These are phyloP conservation scores for Notocelia uddmanniana DNA, from an alignment of 2,888 invertebrate species.

Conservation along the genomic window DNA sequence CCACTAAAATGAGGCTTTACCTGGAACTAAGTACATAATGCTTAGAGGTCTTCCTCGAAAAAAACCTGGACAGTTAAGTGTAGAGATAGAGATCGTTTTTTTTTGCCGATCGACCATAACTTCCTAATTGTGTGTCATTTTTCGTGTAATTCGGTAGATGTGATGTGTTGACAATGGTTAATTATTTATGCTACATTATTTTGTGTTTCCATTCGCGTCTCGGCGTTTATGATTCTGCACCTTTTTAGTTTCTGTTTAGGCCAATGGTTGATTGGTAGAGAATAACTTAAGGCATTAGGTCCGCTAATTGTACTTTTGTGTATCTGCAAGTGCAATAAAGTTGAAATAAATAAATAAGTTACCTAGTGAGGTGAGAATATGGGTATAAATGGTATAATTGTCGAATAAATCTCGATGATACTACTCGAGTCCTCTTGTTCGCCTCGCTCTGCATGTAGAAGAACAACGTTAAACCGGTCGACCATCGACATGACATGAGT, in stretches of 20 bases:
- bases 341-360: too few species aligned
- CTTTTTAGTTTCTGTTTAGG: too few species aligned
- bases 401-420: neutral
- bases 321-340: too few species aligned
- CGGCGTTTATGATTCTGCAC: too few species aligned
- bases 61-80: neutral
- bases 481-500: neutral
- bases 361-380: neutral
- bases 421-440: neutral
- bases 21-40: neutral
- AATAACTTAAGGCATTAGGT: too few species aligned
- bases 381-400: neutral
- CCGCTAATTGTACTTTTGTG: too few species aligned
- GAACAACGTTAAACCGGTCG: constrained; percentile 1
- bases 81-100: neutral
- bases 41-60: neutral
- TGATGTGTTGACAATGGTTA: neutral
- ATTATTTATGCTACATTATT: neutral
- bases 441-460: neutral
- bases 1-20: neutral
- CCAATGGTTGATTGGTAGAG: too few species aligned
- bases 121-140: neutral
- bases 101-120: neutral
- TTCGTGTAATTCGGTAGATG: neutral
- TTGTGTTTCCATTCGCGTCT: too few species aligned